phyloP scores from a whole-genome alignment of 2,113 vertebrate species.

The Tupaia tana region DNA sequence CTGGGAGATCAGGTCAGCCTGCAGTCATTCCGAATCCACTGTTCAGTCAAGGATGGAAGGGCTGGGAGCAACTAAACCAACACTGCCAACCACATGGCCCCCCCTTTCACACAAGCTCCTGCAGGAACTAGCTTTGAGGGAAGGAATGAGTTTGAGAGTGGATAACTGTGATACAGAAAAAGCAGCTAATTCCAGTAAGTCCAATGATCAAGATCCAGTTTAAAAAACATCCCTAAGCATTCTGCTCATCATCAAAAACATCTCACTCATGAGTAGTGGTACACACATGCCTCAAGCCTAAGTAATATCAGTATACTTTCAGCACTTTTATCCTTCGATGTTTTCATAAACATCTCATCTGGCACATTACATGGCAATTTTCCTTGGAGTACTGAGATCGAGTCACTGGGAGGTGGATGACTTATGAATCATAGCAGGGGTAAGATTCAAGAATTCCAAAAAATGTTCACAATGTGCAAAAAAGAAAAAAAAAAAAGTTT shows the following conservation, averaged over 20 bases:
- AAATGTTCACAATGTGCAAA: neutral
- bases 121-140: neutral
- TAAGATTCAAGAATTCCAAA: neutral
- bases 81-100: neutral
- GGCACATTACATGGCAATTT: neutral
- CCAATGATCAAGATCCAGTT: neutral
- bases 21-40: neutral
- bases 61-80: neutral
- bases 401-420: neutral
- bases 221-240: neutral
- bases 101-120: neutral
- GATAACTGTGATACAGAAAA: neutral
- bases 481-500: neutral
- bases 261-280: neutral
- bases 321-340: neutral
- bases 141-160: neutral
- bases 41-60: neutral
- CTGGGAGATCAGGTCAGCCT: neutral
- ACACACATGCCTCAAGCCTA: neutral
- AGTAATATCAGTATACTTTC: neutral
- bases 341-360: constrained; percentile 15
- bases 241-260: constrained; percentile 7
- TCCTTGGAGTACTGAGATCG: neutral
- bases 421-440: neutral
- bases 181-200: neutral